Conservation (phyloP, 2,797 vertebrate species). For the Amphiprion clarkii region DNA sequence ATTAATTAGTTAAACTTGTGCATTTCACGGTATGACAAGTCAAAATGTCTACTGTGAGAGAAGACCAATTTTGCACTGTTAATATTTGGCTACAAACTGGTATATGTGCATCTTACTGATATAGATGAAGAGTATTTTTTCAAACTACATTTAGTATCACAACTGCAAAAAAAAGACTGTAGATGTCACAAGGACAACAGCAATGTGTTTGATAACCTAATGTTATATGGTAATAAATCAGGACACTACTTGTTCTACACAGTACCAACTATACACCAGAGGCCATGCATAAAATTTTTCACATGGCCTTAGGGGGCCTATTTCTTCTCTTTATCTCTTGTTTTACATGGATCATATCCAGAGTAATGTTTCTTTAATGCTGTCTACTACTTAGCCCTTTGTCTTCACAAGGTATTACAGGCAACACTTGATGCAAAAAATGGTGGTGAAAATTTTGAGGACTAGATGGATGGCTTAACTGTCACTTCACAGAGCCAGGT, state of each 20-base stretch:
- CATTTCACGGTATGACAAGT: neutral
- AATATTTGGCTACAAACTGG: neutral
- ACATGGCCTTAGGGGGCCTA: neutral
- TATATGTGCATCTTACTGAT: neutral
- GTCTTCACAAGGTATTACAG: constrained; percentile 4
- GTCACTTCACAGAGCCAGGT: neutral
- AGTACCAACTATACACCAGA: neutral
- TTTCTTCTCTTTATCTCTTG: neutral
- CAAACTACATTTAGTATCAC: too few relatives aligned
- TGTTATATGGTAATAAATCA: neutral
- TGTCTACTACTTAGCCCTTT: neutral
- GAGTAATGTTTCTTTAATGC: constrained; percentile 17
- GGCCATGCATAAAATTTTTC: neutral
- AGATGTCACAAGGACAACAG: neutral
- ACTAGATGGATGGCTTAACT: neutral
- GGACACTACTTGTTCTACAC: neutral
- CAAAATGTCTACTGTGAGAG: neutral
- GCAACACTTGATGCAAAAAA: neutral
- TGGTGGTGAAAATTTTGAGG: neutral
- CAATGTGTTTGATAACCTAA: neutral
- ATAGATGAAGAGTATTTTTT: too few relatives aligned
- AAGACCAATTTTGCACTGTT: neutral
- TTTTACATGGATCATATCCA: neutral
- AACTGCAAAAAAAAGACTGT: too few relatives aligned
- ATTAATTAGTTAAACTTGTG: neutral